Evolutionary conservation across 2,113 vertebrate species (phyloP), one percentile per base, ranked within the genome.

Genomic region (Nesoenas mayeri): DNA sequence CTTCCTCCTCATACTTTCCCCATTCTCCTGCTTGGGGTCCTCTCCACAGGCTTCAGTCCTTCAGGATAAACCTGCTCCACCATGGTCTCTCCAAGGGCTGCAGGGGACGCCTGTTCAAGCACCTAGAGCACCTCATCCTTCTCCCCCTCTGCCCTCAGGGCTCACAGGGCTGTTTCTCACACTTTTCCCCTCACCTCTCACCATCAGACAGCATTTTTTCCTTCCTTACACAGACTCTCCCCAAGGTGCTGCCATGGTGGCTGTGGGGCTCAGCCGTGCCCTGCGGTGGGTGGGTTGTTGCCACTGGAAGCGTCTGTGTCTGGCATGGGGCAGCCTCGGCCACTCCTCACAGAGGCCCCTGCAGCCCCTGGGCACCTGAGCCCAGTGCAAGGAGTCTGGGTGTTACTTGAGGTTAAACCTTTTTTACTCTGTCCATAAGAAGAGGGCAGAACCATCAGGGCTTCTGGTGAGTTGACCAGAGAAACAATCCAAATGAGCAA

Each of bases 81-180:
- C 1, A 0, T 6, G 2, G 10, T 31, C 3, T 34, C 29, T 61
- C 34, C 40, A 20, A 3, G 18, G 32, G 12, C 28, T 60, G 11
- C 38, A 18, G 6, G 11, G 14, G 15, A 47, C n/a, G n/a, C n/a
- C n/a, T n/a, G n/a, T n/a, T n/a, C n/a, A n/a, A n/a, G n/a, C n/a
- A n/a, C 44, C 44, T 47, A 47, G 44, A 47, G 44, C 44, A 47
- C 44, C 18, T 47, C 44, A 47, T 47, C 44, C 44, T 51, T 31
- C 15, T 16, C 19, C 5, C 0, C 6, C 3, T 3, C 14, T 79
- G 18, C 10, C 2, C 32, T 47, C 0, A 0, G 9, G 0, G 11
- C 4, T 44, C 4, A 0, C 31, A 64, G 48, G 36, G 11, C 32
- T 44, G 19, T 25, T 53, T 38, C 53, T 58, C 40, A 42, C 6